Evolutionary conservation across 2,113 vertebrate species (phyloP).

Genomic region (Riparia riparia): DNA sequence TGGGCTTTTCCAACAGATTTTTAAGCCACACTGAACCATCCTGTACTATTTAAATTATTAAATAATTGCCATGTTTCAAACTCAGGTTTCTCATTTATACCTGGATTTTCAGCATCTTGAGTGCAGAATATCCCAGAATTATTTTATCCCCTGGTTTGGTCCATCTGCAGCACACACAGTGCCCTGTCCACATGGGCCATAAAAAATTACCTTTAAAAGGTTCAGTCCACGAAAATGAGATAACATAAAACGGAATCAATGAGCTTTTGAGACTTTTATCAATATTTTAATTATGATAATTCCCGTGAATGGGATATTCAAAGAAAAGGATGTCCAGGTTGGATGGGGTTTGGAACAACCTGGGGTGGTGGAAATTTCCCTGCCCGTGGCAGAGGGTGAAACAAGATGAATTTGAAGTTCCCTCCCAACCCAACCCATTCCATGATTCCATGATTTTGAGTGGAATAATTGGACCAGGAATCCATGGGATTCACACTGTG

Average conservation of each 20-base stretch:
- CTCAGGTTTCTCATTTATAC: background rate
- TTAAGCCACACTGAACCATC: background rate
- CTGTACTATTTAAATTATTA: background rate
- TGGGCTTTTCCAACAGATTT: background rate
- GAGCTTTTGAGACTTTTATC: background rate
- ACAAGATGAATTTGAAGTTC: fast-evolving
- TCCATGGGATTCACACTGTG: background rate
- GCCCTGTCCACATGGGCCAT: background rate
- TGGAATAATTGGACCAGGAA: background rate
- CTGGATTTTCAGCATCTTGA: background rate
- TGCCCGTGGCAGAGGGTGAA: no score
- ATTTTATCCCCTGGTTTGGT: background rate
- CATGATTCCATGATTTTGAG: background rate
- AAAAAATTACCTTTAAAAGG: background rate
- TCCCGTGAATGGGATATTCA: background rate
- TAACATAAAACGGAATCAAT: fast-evolving
- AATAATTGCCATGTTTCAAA: background rate
- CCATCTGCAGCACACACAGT: slow-evolving; percentile 5
- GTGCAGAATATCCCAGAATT: background rate
- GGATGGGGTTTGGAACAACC: background rate
- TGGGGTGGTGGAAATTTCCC: background rate
- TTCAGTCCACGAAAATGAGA: background rate
- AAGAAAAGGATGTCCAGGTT: background rate
- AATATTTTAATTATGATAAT: background rate
- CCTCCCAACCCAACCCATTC: background rate